These are phyloP conservation scores for Lordiphosa fenestrarum DNA, from an alignment of 2,888 invertebrate genomes.

Conservation along the genomic window DNA sequence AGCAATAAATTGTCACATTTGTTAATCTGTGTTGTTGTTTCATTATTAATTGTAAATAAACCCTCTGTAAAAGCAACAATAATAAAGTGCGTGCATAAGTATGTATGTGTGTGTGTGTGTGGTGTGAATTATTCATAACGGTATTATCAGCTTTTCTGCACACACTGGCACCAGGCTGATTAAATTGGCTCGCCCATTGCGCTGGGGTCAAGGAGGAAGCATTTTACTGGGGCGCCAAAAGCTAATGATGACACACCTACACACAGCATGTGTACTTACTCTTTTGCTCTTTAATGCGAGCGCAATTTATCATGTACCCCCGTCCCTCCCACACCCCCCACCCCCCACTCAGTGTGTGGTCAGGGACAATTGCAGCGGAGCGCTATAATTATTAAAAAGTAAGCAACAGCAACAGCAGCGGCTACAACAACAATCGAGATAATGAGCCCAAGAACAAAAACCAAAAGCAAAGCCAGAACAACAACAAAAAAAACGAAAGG, in stretches of 20 bases:
- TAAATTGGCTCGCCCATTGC: conserved; percentile 53
- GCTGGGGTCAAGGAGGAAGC: conserved; percentile 13
- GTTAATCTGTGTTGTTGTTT: conserved; percentile 10
- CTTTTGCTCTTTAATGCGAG: conserved; percentile 20
- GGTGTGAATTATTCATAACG: conserved; percentile 70
- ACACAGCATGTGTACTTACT: conserved; percentile 4
- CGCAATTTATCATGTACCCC: conserved; percentile 51
- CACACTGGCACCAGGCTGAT: conserved; percentile 55
- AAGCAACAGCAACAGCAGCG: conserved; percentile 19
- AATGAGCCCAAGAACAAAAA: conserved; percentile 53
- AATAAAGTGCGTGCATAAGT: conserved; percentile 29
- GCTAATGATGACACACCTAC: conserved; percentile 50
- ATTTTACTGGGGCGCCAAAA: conserved; percentile 13
- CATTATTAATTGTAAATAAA: conserved; percentile 65
- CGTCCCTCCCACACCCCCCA: background rate
- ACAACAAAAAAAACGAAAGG: conserved; percentile 25
- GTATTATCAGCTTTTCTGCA: conserved; percentile 67
- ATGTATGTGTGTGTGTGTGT: conserved; percentile 8
- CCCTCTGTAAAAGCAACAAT: conserved; percentile 26
- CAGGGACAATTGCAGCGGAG: conserved; percentile 68
- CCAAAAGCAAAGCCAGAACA: background rate
- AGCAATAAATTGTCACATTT: background rate
- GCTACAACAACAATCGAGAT: conserved; percentile 60
- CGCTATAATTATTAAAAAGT: conserved; percentile 66
- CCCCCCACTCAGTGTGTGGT: conserved; percentile 39